Percentiles rank a stretch among this genome's conserved stretches.
Conservation (phyloP, 2,113 vertebrate genomes). For the Eolophus roseicapilla region DNA sequence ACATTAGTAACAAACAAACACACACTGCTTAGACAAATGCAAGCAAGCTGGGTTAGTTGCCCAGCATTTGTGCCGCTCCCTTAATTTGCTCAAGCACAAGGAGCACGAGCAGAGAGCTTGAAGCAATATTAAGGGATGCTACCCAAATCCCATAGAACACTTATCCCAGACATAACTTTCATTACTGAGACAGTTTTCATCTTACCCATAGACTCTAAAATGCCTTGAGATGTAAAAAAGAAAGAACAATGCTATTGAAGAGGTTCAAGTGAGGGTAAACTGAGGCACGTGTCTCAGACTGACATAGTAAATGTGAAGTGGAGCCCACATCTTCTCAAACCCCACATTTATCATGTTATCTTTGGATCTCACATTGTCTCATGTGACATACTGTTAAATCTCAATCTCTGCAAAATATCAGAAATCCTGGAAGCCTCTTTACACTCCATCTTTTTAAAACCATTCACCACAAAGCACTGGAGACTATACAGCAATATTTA, state of each 20-base stretch:
- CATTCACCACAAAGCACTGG: not conserved
- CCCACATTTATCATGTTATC: rapidly evolving
- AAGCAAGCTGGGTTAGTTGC: not conserved
- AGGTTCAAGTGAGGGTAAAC: not conserved
- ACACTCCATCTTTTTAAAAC: not conserved
- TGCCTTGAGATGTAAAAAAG: not conserved
- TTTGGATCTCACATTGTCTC: not conserved
- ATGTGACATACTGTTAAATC: not conserved
- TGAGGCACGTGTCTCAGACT: not conserved
- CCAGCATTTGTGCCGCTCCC: not conserved
- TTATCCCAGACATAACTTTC: not conserved
- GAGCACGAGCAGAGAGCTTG: not conserved
- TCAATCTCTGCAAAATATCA: not conserved
- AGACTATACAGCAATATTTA: not conserved
- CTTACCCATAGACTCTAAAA: not conserved
- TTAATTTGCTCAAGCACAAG: not conserved
- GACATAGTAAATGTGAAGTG: not conserved
- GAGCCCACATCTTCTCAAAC: not conserved
- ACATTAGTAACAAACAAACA: not conserved
- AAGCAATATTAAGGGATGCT: not conserved
- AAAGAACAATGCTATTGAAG: not conserved
- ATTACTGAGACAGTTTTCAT: not conserved
- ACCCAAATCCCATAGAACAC: not conserved
- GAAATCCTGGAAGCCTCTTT: not conserved
- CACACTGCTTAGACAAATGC: not conserved